These are phyloP conservation scores for Takifugu bimaculatus DNA, from an alignment of 2,113 vertebrate species.

Conservation along the genomic window DNA sequence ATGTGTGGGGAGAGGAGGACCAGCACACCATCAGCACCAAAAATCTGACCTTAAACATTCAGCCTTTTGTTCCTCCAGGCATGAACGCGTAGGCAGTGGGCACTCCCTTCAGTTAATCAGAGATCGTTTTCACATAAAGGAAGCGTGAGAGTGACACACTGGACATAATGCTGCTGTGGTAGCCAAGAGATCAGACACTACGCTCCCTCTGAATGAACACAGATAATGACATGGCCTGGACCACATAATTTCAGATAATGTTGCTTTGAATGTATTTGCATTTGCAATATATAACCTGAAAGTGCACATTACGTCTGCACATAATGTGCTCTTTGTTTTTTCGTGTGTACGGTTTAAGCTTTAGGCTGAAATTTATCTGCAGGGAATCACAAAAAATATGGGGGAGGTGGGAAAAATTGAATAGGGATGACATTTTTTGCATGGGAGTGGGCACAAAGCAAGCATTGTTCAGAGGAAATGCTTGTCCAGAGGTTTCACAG, in stretches of 20 bases:
- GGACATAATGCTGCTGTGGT: slow-evolving; percentile 1
- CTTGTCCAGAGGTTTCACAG: neutral
- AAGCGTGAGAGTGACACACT: slow-evolving; percentile 10
- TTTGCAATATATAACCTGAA: no score
- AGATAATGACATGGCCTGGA: neutral
- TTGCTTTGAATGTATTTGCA: no score
- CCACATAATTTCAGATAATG: neutral
- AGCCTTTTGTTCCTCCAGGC: neutral
- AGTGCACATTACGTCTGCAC: no score
- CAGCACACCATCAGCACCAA: neutral
- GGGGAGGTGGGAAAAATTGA: slow-evolving; percentile 4
- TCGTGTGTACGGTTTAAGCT: neutral
- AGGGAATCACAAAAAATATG: slow-evolving; percentile 17
- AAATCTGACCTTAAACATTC: neutral
- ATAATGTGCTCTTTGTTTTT: no score
- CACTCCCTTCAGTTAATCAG: slow-evolving; percentile 11
- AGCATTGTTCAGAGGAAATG: slow-evolving; percentile 17
- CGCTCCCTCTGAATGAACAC: neutral
- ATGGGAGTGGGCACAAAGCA: neutral
- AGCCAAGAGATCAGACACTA: neutral
- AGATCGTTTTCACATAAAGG: slow-evolving; percentile 2
- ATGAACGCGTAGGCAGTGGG: slow-evolving; percentile 22
- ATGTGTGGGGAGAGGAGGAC: neutral
- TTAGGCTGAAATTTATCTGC: slow-evolving; percentile 1
- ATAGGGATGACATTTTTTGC: slow-evolving; percentile 13